phyloP scores from a whole-genome alignment of 2,113 vertebrate species.

The Sander vitreus region DNA sequence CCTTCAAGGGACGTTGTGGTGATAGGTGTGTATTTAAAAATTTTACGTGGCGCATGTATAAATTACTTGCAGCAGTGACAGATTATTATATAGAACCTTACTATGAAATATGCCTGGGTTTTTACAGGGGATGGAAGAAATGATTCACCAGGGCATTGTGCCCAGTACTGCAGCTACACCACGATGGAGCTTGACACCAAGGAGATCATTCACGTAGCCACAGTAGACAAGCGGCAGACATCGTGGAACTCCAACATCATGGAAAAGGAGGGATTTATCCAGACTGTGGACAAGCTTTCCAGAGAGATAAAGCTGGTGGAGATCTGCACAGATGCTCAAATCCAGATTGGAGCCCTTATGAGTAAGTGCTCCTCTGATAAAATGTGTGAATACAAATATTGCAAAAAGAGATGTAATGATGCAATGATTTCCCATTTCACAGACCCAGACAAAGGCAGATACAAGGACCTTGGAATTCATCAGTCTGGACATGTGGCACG shows the following conservation, averaged over 20 bases:
- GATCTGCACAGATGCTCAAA: neutral
- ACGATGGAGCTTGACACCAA: neutral
- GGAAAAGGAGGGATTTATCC: neutral
- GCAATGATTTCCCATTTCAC: neutral
- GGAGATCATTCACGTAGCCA: neutral
- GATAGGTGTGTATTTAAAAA: neutral
- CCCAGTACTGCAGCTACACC: conserved; percentile 5
- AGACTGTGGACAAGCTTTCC: neutral
- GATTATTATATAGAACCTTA: too few relatives aligned
- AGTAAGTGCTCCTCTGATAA: neutral
- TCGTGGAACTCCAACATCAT: neutral
- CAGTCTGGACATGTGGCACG: neutral
- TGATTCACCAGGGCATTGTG: neutral
- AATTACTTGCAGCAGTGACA: too few relatives aligned
- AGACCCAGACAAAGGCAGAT: neutral
- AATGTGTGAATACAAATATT: too few relatives aligned
- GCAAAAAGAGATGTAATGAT: neutral
- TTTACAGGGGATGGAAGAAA: neutral
- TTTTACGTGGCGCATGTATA: too few relatives aligned
- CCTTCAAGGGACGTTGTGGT: neutral
- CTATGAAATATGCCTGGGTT: neutral
- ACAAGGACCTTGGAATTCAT: neutral
- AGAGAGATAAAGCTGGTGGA: neutral
- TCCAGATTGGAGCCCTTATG: neutral
- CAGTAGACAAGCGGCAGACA: neutral